Evolutionary conservation across 2,113 vertebrate species (phyloP).

Genomic region (Rhadina sibilatrix): DNA sequence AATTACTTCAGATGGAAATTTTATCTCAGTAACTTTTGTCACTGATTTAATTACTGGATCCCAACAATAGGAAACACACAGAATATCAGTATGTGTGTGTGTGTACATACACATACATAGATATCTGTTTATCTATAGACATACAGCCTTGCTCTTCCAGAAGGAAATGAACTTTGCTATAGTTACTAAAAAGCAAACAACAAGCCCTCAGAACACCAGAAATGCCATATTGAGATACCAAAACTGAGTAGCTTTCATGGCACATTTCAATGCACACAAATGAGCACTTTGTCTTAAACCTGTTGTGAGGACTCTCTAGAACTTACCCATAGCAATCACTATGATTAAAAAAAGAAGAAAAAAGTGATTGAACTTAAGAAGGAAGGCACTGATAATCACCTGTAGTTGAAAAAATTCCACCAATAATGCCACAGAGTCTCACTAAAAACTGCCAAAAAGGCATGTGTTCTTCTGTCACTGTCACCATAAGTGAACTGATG

Average conservation of each 20-base stretch:
- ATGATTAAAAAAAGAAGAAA: too few relatives aligned
- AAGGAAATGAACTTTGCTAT: background rate
- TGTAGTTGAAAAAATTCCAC: conserved; percentile 98
- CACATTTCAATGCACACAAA: background rate
- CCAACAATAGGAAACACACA: background rate
- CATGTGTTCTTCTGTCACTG: conserved; percentile 96
- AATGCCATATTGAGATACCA: background rate
- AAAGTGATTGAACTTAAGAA: background rate
- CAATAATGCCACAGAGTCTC: conserved; percentile 94
- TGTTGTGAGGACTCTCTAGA: background rate
- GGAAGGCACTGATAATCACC: conserved; percentile 65
- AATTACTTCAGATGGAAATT: background rate
- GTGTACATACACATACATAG: background rate
- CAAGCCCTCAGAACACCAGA: background rate
- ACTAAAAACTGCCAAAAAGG: conserved; percentile 97
- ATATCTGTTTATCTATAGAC: background rate
- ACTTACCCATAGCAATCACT: background rate
- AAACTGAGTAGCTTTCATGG: background rate
- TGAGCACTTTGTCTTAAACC: background rate
- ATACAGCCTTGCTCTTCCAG: background rate
- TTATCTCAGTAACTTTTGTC: background rate
- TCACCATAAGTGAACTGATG: conserved; percentile 96
- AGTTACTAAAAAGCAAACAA: background rate
- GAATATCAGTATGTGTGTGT: background rate
- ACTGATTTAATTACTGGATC: background rate